Evolutionary conservation across 1,140 invertebrate species (phyloP).

Genomic region (Limonius californicus): DNA sequence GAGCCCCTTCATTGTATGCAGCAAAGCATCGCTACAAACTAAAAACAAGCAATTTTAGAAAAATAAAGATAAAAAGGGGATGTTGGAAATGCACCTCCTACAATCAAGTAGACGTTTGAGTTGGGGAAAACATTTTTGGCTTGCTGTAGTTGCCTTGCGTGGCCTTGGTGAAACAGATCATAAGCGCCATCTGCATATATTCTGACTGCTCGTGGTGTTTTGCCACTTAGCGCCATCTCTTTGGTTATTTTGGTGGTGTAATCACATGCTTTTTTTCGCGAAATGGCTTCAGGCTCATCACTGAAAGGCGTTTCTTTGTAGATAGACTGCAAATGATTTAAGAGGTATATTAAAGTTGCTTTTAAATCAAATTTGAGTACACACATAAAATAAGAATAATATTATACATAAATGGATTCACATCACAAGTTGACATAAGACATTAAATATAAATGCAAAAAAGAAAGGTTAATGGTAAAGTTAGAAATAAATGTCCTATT

Average conservation of each 20-base stretch:
- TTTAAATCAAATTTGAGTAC: too few species aligned
- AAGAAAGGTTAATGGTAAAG: too few species aligned
- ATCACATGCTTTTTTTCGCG: slow-evolving; percentile 74
- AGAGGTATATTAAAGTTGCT: too few species aligned
- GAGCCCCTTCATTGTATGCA: slow-evolving; percentile 87
- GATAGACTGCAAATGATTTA: slow-evolving; percentile 76
- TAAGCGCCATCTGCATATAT: slow-evolving; percentile 98
- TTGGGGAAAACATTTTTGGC: slow-evolving; percentile 95
- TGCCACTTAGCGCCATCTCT: slow-evolving; percentile 76
- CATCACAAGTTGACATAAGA: too few species aligned
- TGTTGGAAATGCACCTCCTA: slow-evolving; percentile 71
- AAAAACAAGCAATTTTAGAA: slow-evolving; percentile 34
- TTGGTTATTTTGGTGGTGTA: slow-evolving; percentile 80
- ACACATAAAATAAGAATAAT: too few species aligned
- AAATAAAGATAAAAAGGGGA: not conserved
- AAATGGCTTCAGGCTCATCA: slow-evolving; percentile 75
- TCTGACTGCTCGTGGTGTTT: slow-evolving; percentile 72
- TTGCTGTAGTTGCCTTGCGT: slow-evolving; percentile 95
- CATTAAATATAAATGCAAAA: too few species aligned
- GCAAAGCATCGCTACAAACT: slow-evolving; percentile 88
- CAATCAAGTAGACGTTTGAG: slow-evolving; percentile 98
- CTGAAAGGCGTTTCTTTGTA: slow-evolving; percentile 83
- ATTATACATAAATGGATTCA: too few species aligned
- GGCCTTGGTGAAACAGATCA: slow-evolving; percentile 96
- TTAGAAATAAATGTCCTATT: too few species aligned